Percentiles rank a stretch among this genome's conserved stretches.
These are phyloP conservation scores for Forbesichthys papilliferus DNA, from an alignment of 2,113 vertebrate species.

Conservation along the genomic window DNA sequence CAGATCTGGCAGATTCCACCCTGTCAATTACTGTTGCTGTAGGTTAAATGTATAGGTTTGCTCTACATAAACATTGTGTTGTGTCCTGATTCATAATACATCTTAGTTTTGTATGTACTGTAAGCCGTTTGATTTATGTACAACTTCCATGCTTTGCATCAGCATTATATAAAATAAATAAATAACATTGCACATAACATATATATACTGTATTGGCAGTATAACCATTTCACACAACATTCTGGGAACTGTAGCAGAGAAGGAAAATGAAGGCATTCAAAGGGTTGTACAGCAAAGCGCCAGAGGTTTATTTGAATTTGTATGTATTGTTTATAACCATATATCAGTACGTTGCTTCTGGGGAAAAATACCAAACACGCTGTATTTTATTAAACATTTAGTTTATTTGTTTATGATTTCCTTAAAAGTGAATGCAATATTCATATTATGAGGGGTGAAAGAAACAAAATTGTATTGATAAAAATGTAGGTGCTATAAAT, in stretches of 20 bases:
- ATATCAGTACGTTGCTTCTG: slow-evolving; percentile 19
- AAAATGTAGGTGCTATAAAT: too few species aligned
- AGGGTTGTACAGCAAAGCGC: slow-evolving; percentile 56
- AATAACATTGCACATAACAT: slow-evolving; percentile 35
- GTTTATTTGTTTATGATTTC: slow-evolving; percentile 20
- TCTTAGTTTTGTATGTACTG: neutral
- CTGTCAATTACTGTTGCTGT: too few species aligned
- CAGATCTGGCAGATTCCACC: neutral
- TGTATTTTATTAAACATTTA: slow-evolving; percentile 29
- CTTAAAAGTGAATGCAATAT: neutral
- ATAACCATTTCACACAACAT: slow-evolving; percentile 58
- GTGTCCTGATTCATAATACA: slow-evolving; percentile 4
- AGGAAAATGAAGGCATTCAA: slow-evolving; percentile 58
- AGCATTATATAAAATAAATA: slow-evolving; percentile 49
- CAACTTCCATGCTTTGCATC: slow-evolving; percentile 50
- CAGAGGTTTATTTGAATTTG: slow-evolving; percentile 38
- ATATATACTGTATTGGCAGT: slow-evolving; percentile 48
- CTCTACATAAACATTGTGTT: slow-evolving; percentile 17
- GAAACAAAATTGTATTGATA: too few species aligned
- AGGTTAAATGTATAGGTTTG: too few species aligned
- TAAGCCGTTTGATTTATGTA: slow-evolving; percentile 26
- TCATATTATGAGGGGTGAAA: too few species aligned
- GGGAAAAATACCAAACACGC: slow-evolving; percentile 7
- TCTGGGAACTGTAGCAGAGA: slow-evolving; percentile 49
- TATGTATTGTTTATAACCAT: neutral